phyloP scores from a whole-genome alignment of 2,113 vertebrate species.

The Dicerorhinus sumatrensis region DNA sequence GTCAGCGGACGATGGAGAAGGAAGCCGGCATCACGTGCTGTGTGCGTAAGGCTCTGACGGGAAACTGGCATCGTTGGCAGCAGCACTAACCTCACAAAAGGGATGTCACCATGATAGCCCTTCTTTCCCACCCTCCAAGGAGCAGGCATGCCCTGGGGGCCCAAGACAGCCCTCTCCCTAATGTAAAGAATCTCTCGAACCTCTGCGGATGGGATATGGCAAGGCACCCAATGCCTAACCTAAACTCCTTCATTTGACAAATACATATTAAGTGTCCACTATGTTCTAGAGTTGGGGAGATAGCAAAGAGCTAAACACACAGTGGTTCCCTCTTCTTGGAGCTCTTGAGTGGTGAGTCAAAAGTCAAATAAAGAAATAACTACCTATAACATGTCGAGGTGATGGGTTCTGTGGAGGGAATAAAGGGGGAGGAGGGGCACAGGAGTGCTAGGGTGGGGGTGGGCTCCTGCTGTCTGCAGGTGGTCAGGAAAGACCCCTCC shows the following conservation, averaged over 20 bases:
- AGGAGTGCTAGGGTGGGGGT: not conserved
- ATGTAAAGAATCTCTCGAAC: not conserved
- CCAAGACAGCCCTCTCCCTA: not conserved
- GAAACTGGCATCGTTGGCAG: rapidly evolving
- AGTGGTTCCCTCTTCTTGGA: not conserved
- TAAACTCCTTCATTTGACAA: not conserved
- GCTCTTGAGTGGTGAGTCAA: not conserved
- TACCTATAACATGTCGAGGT: rapidly evolving
- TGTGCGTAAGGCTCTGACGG: not conserved
- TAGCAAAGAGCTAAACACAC: rapidly evolving
- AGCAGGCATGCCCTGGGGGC: rapidly evolving
- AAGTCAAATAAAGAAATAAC: not conserved
- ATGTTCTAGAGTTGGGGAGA: not conserved
- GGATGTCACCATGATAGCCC: rapidly evolving
- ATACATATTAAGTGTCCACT: not conserved
- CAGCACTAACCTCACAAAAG: rapidly evolving
- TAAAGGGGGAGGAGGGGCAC: rapidly evolving
- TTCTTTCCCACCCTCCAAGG: not conserved
- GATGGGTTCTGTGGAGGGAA: not conserved
- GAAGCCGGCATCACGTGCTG: not conserved
- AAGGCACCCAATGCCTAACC: rapidly evolving
- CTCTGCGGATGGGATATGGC: rapidly evolving
- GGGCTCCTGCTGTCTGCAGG: not conserved
- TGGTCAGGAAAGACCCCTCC: not conserved
- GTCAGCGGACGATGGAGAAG: not conserved